Base-by-base conservation (phyloP, 2,888 invertebrate species). In the Agriopis leucophaearia region DNA sequence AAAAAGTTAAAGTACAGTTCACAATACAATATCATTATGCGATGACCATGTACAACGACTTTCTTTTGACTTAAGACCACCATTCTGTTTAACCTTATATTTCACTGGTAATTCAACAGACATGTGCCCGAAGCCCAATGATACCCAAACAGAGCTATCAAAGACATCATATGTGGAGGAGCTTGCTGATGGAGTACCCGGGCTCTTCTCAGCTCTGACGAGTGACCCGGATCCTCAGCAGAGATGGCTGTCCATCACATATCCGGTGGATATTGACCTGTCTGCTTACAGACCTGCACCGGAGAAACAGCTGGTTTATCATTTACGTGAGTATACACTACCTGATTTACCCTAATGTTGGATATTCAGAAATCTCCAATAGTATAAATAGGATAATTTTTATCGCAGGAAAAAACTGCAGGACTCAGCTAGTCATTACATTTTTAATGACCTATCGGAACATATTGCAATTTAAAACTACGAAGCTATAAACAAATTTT, bases 91-190 rank as follows among this genome's bases (percentile, higher is more conserved):
- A 27, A 27, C 27, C 13, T 27, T 27, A 44, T 13, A 44, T 9
- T 38, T 27, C 2, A 59, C 18, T 27, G 8, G 3, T 16, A 27
- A 47, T 57, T 60, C 85, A 87, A 16, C 91, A 99, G 98, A 98
- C 82, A 96, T 99, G 92, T 99, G 99, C 84, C 98, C 98, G 0
- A 97, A 97, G 82, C 97, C 97, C 5, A 97, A 97, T 78, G 95
- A 96, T 77, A 96, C 97, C 1, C 95, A 96, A 74, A 96, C 96
- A 63, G 95, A 96, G 15, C 88, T 97, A 70, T 96, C 96, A 47
- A 97, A 97, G 83, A 80, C 91, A 0, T 98, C 98, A 16, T 97
- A 98, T 78, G 97, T 98, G 1, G 98, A 98, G 84, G 97, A 97
- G 74, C 94, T 97, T 47, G 94, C 95, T 16, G 97, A 98, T 73